Base-by-base conservation (phyloP, 2,113 vertebrate genomes). In the Psilopogon haemacephalus region DNA sequence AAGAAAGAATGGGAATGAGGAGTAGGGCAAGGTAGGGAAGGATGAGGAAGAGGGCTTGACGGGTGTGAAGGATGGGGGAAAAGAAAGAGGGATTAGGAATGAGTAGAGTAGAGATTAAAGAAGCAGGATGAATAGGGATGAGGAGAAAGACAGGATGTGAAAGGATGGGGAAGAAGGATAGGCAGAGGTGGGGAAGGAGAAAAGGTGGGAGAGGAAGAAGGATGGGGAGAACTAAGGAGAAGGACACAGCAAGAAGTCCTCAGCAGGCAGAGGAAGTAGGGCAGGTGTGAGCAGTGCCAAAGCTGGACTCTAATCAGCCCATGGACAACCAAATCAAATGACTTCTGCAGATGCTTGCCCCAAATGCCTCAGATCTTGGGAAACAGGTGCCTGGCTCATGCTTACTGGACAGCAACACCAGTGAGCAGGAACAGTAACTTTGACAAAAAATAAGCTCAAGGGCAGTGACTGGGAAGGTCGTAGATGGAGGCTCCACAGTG, bases 321-420 rank as follows among this genome's bases (percentile, higher is more conserved):
- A 37, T 1, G 0, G 32, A n/a, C 16, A 30, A 21, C 13, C 2
- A 1, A 63, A 27, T 12, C 5, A 44, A 23, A 18, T 1, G 3
- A 17, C 12, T 88, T 40, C 35, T 50, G 33, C 64, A 42, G 30
- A 27, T 7, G 6, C 33, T 21, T 27, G 21, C 14, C 42, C 19
- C 18, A 8, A 26, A 18, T 3, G 11, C 16, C 17, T 56, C 21
- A 4, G 0, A 16, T 42, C 42, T 28, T 38, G 11, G 21, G 59
- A 32, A 65, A 5, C 42, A 46, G 35, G 8, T 4, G 23, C 23
- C 48, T 50, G 48, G 48, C 23, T 50, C 48, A 50, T 50, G 48
- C 48, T 50, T 50, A 13, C 48, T 50, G 5, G 15, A 12, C 7
- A 24, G n/a, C 11, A 16, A 8, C 7, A 7, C 58, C 14, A 13